Base-by-base conservation (phyloP, 1,140 invertebrate genomes). In the Scaptomyza pallida region DNA sequence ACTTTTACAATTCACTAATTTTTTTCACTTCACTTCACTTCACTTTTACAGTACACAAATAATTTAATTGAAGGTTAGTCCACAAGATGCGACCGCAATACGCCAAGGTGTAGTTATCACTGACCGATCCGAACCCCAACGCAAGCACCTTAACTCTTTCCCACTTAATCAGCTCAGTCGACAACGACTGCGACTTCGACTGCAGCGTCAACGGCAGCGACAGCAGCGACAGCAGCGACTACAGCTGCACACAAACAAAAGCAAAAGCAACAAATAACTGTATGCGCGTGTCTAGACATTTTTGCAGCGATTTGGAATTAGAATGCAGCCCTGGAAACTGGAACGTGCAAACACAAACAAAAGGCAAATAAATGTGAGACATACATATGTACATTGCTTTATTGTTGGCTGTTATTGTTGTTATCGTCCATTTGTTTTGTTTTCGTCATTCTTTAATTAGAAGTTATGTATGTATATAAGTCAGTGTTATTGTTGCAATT, bases 41-140 rank as follows among this genome's bases (percentile, higher is more conserved):
- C 4, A 37, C 6, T 30, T 43, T 43, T 44, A 3, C 4, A n/a
- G 33, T 2, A n/a, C 35, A 1, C 16, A 21, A 19, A 8, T 12
- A 17, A 26, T 54, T 56, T 67, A 17, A 43, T 72, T 45, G 9
- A 50, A 37, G n/a, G n/a, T n/a, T n/a, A n/a, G 33, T 37, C 33
- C 52, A 43, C 56, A 44, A 45, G 43, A 21, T 44, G 52, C 78
- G 63, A 70, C 83, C 51, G 79, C 15, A 71, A 43, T 41, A 61
- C 62, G 59, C 54, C 59, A 54, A 67, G 63, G 64, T 83, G 52
- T 75, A 64, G 64, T 88, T 88, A 89, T 88, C 85, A 88, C 83
- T 88, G 75, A 78, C 57, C 41, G 52, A 37, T 37, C 70, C 41
- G 57, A 72, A 15, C 10, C 45, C 2, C 19, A 44, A 50, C 15